Percentiles rank a stretch among this genome's conserved stretches.
Conservation (phyloP, 1,140 invertebrate species). For the Sarcophaga bullata region DNA sequence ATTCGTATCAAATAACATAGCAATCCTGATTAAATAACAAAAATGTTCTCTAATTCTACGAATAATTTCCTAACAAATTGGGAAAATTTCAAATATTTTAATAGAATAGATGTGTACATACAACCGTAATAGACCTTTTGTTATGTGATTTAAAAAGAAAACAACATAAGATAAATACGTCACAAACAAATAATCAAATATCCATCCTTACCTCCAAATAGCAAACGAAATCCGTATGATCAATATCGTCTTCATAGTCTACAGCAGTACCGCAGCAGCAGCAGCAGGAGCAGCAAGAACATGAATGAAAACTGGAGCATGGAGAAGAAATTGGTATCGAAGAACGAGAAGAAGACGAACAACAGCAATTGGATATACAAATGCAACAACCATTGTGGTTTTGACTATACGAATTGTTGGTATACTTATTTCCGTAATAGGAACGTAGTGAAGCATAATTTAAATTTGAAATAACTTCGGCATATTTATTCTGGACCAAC, state of each 20-base stretch:
- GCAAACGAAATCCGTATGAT: conserved; percentile 54
- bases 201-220: conserved; percentile 62
- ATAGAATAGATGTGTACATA: not conserved
- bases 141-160: not conserved
- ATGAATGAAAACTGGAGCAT: conserved; percentile 20
- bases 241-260: not conserved
- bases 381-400: conserved; percentile 9
- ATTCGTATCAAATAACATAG: no score
- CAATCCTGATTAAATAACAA: no score
- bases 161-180: conserved; percentile 8
- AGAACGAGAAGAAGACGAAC: not conserved
- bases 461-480: conserved; percentile 65
- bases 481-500: conserved; percentile 66
- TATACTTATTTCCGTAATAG: conserved; percentile 47
- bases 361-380: conserved; percentile 15
- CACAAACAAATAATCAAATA: not conserved
- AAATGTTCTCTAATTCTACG: no score
- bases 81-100: conserved; percentile 28
- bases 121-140: not conserved
- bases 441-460: conserved; percentile 60
- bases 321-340: not conserved
- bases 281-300: not conserved
- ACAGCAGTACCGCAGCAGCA: no score
- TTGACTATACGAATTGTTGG: conserved; percentile 35
- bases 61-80: no score